Base-by-base conservation (phyloP, 2,888 invertebrate species). In the Phortica okadai region DNA sequence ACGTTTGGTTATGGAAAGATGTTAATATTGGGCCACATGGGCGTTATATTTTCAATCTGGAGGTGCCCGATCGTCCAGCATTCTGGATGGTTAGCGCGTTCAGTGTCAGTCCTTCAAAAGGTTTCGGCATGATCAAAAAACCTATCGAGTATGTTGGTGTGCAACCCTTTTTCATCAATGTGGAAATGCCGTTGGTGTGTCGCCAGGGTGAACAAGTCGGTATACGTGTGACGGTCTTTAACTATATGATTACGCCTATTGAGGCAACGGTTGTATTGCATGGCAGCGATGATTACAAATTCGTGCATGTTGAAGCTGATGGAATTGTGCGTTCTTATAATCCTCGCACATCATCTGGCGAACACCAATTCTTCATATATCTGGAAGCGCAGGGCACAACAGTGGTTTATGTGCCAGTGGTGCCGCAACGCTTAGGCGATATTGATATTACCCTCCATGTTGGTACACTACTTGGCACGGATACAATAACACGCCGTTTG, bases 1-100 rank as follows among this genome's bases (percentile, higher is more conserved):
- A 98, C 91, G 96, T 96, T 76, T 99, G 98, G 98, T 92, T 98
- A 74, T 99, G 98, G 98, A 95, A 95, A 79, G 98, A 98, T 92
- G 95, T 97, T 74, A 97, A 97, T 91, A 97, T 98, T 88, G 97
- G 96, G 0, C 97, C 97, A 25, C 97, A 97, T 91, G 97, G 97
- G 0, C 94, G 97, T 6, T 96, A 93, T 88, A 96, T 97, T 77
- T 97, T 97, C 92, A 96, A 95, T 76, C 92, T 96, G 64, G 95
- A 96, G 58, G 97, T 97, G n/a, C 97, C 97, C 0, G 93, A 95
- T 76, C 92, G 94, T 74, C 97, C 97, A 0, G 97, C 96, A 0
- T 95, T 96, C 84, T 99, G 98, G 98, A 97, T 98, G 93, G 94
- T 99, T 1, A 97, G 97, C 11, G 97, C 97, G 0, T 96, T 98